These are phyloP conservation scores for Erethizon dorsatum DNA, from an alignment of 2,797 vertebrate genomes.

Conservation along the genomic window DNA sequence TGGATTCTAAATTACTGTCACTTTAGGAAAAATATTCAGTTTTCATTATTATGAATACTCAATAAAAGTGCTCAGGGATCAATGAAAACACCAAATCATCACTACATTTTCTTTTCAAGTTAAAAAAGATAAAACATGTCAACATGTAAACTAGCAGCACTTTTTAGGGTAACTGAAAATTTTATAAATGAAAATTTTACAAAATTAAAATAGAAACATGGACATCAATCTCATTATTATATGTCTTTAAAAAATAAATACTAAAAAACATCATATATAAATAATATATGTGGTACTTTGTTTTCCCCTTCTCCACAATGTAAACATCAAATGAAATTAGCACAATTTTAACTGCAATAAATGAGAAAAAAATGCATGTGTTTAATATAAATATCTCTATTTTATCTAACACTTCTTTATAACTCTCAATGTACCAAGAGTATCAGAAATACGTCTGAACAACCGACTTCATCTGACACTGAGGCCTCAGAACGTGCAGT, in stretches of 20 bases:
- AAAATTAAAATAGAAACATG: neutral
- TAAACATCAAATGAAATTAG: neutral
- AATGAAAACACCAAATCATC: conserved; percentile 22
- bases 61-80: neutral
- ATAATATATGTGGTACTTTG: neutral
- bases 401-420: neutral
- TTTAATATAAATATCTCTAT: neutral
- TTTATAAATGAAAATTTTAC: neutral
- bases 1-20: neutral
- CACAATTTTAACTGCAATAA: neutral
- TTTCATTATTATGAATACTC: neutral
- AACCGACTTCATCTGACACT: neutral
- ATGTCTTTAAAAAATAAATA: neutral
- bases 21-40: neutral
- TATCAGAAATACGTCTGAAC: neutral
- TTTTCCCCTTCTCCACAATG: neutral
- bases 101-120: neutral
- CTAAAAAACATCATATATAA: neutral
- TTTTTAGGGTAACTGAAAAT: neutral
- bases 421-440: neutral
- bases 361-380: neutral
- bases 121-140: neutral
- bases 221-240: neutral
- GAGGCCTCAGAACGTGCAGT: neutral
- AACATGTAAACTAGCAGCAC: neutral